Evolutionary conservation across 2,888 invertebrate genomes (phyloP).

Genomic region (Gastrophysa polygoni): DNA sequence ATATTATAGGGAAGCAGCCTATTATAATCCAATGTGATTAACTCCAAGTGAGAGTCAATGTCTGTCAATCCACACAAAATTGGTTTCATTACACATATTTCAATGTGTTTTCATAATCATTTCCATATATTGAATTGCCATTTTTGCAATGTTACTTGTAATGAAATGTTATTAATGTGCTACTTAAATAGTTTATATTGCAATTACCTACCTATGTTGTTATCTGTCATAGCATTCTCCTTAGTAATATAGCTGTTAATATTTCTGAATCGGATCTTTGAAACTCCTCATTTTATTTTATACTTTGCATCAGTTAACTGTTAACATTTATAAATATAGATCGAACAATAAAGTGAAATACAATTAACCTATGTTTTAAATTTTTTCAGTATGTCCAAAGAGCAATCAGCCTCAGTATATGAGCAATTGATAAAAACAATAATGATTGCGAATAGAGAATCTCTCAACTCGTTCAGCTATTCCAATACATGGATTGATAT

Average conservation of each 20-base stretch:
- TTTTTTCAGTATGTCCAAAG: too few relatives aligned
- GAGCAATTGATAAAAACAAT: too few relatives aligned
- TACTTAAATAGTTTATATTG: slow-evolving; percentile 49
- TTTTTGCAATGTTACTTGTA: slow-evolving; percentile 37
- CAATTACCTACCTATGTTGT: slow-evolving; percentile 41
- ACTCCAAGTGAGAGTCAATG: background rate
- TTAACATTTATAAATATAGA: slow-evolving; percentile 49
- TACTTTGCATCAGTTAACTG: slow-evolving; percentile 45
- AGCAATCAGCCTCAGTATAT: too few relatives aligned
- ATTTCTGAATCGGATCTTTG: slow-evolving; percentile 38
- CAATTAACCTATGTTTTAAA: slow-evolving; percentile 4
- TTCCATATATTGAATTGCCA: slow-evolving; percentile 26
- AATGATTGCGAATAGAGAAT: too few relatives aligned
- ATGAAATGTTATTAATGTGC: slow-evolving; percentile 47
- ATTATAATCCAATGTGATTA: slow-evolving; percentile 7
- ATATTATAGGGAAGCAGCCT: background rate
- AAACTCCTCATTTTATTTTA: slow-evolving; percentile 44
- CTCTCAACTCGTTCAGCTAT: too few relatives aligned
- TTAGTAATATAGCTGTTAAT: slow-evolving; percentile 48
- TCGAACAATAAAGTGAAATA: slow-evolving; percentile 42
- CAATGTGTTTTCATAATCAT: slow-evolving; percentile 24
- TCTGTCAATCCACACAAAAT: slow-evolving; percentile 9
- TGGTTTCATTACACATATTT: slow-evolving; percentile 15
- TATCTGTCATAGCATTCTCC: slow-evolving; percentile 46
- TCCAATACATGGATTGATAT: too few relatives aligned